Evolutionary conservation across 92 coral and sea anemone species (phyloP), one percentile per base, ranked within the genome.

Genomic region (Porites evermanni): DNA sequence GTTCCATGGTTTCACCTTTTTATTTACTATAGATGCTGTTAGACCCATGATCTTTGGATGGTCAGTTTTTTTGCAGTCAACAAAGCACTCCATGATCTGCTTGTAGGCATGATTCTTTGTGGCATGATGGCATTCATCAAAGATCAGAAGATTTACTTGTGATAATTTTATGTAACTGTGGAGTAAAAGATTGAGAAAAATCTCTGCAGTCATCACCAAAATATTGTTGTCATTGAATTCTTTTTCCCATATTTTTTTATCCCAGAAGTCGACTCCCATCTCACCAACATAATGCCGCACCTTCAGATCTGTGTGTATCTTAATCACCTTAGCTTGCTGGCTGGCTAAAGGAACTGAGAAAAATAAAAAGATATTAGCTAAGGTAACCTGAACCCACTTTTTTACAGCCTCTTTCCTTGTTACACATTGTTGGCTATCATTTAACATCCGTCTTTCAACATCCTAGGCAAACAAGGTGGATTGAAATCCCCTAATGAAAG

Each of bases 101-200:
- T 89, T 92, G 74, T 89, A 96, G 1, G 99, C 97, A 74, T 96
- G 94, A 8, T 84, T 92, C 17, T 96, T 95, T 73, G 89, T 95
- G 3, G 99, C 99, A 89, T 96, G 99, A 74, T 96, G 99, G 70
- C 99, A 96, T 79, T 96, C 99, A 53, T 96, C 99, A 81, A 96
- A 96, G 17, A 96, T 96, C 52, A 96, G 79, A 19, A 96, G 93
- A 70, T 96, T 96, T n/a, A 94, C 94, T 74, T 81, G 86, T 6
- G 98, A 90, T 54, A 96, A 91, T 38, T 79, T 71, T 19, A 96
- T 67, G 51, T 67, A 72, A 26, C 88, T 93, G 19, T 93, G 95
- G 12, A 74, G 70, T 18, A 96, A 78, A 14, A 96, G 90, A 64
- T 96, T 93, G 9, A 94, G 91, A 65, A 94, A 96, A 13, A 96